Evolutionary conservation across 2,888 invertebrate species (phyloP), one percentile per base, ranked within the genome.

Genomic region (Augiades crinisus): DNA sequence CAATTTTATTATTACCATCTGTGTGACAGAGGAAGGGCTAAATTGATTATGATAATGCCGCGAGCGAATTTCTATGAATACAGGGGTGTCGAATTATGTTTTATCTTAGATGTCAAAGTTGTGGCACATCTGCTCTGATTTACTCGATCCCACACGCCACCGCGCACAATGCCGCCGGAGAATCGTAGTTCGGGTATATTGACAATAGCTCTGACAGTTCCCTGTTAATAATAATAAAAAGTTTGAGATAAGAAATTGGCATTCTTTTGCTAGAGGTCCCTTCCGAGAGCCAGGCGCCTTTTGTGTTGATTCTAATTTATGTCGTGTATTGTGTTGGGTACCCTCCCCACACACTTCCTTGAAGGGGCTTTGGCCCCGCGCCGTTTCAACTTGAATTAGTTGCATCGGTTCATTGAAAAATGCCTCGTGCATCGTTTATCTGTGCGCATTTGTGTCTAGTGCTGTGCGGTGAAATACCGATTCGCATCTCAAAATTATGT

Each of bases 271-370:
- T 67, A 68, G 75, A 78, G 78, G 77, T 51, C 85, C 88, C 85
- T 87, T 85, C 83, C 78, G 78, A 84, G 86, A 85, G 84, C 75
- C 72, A 73, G 72, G 59, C 72, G 68, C 70, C 86, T 81, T 87
- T 89, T 88, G 85, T 89, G 82, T 81, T 78, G 82, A 77, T 81
- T 86, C 85, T 88, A 88, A 89, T 88, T 88, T 89, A 89, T 88
- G 87, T 88, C 78, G 78, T 81, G 86, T 76, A 87, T 88, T 87
- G 86, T 87, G 56, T 77, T 71, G 68, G 73, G 75, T 74, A 73
- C 83, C 78, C 84, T 81, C 86, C 83, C 86, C 84, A 81, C 85
- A 81, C 78, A 75, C 78, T 81, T 84, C 82, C 81, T 81, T 77
- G 72, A 74, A 68, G 78, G 82, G 86, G 76, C 80, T 78, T 69